These are phyloP conservation scores for Cryptoprocta ferox DNA, from an alignment of 2,797 vertebrate species.

Conservation along the genomic window DNA sequence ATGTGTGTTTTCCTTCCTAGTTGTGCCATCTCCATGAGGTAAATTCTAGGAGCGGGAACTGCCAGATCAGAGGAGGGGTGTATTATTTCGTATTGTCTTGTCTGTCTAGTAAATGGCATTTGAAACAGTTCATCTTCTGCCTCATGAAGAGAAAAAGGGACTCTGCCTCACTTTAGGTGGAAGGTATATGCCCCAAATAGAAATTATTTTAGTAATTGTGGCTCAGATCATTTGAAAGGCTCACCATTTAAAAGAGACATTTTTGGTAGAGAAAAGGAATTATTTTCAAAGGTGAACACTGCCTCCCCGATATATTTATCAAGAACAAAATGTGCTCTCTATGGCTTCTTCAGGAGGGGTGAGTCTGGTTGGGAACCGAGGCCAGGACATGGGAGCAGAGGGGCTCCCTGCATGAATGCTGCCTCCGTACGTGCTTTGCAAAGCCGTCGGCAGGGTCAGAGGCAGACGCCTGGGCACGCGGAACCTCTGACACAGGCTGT, in stretches of 20 bases:
- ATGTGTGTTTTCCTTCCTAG: background rate
- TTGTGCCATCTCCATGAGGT: background rate
- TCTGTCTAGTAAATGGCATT: background rate
- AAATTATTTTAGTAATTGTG: background rate
- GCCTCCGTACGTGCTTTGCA: accelerated
- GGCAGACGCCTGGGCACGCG: accelerated
- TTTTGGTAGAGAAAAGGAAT: background rate
- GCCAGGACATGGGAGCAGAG: background rate
- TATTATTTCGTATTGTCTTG: background rate
- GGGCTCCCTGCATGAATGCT: no score
- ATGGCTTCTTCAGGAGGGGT: background rate
- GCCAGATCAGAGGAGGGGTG: accelerated
- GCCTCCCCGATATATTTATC: background rate
- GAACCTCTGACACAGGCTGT: background rate
- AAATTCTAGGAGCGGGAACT: background rate
- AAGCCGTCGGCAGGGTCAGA: background rate
- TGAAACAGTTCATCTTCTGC: background rate
- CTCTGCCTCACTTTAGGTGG: background rate
- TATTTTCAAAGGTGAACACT: background rate
- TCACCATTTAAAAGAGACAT: background rate
- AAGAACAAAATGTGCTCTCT: background rate
- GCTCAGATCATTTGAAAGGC: background rate
- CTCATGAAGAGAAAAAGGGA: no score
- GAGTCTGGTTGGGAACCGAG: accelerated
- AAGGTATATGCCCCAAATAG: background rate